Evolutionary conservation across 1,140 invertebrate genomes (phyloP).

Genomic region (Trypoxylus dichotomus): DNA sequence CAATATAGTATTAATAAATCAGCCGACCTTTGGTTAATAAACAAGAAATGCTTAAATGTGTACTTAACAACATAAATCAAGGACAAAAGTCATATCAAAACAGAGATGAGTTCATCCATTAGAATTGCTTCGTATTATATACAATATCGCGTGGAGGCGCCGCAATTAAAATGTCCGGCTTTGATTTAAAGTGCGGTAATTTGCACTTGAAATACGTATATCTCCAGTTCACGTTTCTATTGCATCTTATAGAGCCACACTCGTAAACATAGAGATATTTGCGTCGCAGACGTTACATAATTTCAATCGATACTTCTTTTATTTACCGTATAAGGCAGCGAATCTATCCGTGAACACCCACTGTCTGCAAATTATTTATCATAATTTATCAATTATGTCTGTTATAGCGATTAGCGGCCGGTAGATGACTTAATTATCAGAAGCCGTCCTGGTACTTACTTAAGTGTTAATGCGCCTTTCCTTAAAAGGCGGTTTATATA

Average conservation of each 20-base stretch:
- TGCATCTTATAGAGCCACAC: not conserved
- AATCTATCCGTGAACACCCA: slow-evolving; percentile 16
- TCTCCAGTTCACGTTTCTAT: not conserved
- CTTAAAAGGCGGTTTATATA: slow-evolving; percentile 3
- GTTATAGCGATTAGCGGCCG: not conserved
- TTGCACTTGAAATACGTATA: slow-evolving; percentile 2
- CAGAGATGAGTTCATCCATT: too few relatives aligned
- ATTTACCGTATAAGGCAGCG: slow-evolving; percentile 7
- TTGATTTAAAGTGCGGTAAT: not conserved
- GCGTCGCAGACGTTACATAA: not conserved
- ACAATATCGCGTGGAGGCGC: too few relatives aligned
- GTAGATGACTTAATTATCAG: slow-evolving; percentile 12
- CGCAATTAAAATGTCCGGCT: too few relatives aligned
- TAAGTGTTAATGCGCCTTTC: not conserved
- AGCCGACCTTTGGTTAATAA: too few relatives aligned
- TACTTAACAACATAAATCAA: too few relatives aligned
- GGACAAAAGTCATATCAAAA: too few relatives aligned
- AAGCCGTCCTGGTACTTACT: not conserved
- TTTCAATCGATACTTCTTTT: not conserved
- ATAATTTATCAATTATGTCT: slow-evolving; percentile 24
- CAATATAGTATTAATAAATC: too few relatives aligned
- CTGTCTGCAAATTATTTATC: slow-evolving; percentile 6
- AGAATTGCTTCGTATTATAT: too few relatives aligned
- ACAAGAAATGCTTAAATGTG: too few relatives aligned
- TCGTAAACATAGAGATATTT: not conserved